Evolutionary conservation across 1,140 invertebrate genomes (phyloP), one percentile per base, ranked within the genome.

Genomic region (Vanessa tameamea): DNA sequence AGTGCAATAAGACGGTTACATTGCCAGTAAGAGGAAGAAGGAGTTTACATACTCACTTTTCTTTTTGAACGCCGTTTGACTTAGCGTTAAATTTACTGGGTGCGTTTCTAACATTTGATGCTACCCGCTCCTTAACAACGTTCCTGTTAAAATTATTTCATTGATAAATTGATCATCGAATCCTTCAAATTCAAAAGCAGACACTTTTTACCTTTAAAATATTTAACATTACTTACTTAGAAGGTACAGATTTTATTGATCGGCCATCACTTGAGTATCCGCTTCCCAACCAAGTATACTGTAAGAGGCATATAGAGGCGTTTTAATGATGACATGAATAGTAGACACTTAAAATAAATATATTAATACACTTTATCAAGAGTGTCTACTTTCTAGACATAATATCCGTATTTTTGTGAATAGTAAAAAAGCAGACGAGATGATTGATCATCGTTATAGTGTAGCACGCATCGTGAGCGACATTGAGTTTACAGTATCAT

Each of bases 231-330:
- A 65, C 87, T 87, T 66, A 89, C 87, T 88, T 89, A 51, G 79
- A 72, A 47, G 73, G 57, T 13, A 81, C 55, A 47, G 81, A 75
- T 82, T 87, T 88, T 53, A 83, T 63, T 55, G 78, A 78, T 81
- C 83, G 87, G 14, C 80, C 84, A 26, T 90, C 87, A 57, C 73
- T 80, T 16, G 87, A 88, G 37, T 76, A 78, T n/a, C 84, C 80
- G 65, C 83, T 87, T 8, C 80, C 73, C 11, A 90, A 79, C 89
- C 89, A 91, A 12, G 85, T 81, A 76, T 87, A 89, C 88, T 91
- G 53, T 26, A 57, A 57, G 11, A 57, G 11, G 12, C 20, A 11
- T 15, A 53, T n/a, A n/a, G n/a, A n/a, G n/a, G n/a, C 20, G 20
- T 23, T 23, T 23, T 12, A 53, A 16, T n/a, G 6, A 16, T 20